Conservation (phyloP, 2,888 invertebrate genomes). For the Cantharis nigra region DNA sequence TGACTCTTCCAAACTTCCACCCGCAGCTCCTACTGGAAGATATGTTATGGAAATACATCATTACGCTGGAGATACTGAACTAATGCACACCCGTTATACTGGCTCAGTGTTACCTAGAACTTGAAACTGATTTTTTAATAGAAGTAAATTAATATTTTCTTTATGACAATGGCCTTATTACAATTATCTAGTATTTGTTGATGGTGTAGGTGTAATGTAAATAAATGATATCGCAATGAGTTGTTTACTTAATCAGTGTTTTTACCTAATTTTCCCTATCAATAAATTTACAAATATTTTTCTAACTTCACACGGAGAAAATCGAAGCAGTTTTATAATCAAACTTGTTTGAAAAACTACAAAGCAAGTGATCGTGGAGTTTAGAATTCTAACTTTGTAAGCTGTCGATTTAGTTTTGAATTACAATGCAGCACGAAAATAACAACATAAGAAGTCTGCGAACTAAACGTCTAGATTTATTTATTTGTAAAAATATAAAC, state of each 20-base stretch:
- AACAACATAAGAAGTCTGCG: background rate
- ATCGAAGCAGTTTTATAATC: background rate
- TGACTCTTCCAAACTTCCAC: constrained; percentile 19
- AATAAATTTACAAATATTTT: background rate
- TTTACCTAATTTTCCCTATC: background rate
- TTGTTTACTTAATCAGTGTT: background rate
- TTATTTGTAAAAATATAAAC: background rate
- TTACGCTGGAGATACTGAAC: constrained; percentile 9
- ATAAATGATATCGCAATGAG: background rate
- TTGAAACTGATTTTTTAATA: background rate
- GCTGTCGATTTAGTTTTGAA: background rate
- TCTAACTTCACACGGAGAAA: background rate
- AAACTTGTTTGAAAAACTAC: background rate
- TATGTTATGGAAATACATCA: constrained; percentile 8
- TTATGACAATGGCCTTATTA: background rate
- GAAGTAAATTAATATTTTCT: background rate
- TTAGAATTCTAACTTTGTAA: background rate
- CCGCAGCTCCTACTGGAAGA: constrained; percentile 16
- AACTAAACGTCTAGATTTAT: background rate
- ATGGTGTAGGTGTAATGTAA: background rate
- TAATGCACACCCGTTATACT: constrained; percentile 9
- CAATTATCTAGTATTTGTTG: background rate
- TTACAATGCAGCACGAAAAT: background rate
- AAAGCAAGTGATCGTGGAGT: background rate
- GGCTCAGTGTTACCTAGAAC: constrained; percentile 1